phyloP scores from a whole-genome alignment of 2,113 vertebrate genomes.

The Pelmatolapia mariae region DNA sequence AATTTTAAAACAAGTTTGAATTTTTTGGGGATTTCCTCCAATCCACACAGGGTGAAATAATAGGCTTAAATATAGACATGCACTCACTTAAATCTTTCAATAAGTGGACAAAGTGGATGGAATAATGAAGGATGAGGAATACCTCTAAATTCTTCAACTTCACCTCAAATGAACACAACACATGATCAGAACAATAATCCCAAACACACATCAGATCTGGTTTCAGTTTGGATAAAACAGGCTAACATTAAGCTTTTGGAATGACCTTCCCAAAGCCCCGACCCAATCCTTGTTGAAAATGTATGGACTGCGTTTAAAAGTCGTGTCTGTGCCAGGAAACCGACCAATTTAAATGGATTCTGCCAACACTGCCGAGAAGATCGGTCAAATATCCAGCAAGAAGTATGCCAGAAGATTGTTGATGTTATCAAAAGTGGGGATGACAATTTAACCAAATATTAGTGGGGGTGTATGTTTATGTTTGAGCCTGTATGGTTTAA shows the following conservation, averaged over 20 bases:
- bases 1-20: neutral
- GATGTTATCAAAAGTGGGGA: neutral
- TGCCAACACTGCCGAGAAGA: fast-evolving
- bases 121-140: fast-evolving
- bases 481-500: fast-evolving
- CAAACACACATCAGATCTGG: neutral
- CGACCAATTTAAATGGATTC: neutral
- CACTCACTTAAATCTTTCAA: neutral
- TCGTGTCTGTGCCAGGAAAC: neutral
- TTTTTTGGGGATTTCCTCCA: fast-evolving
- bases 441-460: neutral
- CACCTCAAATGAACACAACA: fast-evolving
- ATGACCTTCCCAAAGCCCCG: neutral
- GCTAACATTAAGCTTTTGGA: neutral
- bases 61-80: fast-evolving
- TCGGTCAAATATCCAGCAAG: fast-evolving
- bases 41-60: neutral
- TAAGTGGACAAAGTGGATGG: neutral
- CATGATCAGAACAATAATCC: neutral
- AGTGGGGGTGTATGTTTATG: fast-evolving
- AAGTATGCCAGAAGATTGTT: neutral
- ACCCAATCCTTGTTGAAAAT: fast-evolving
- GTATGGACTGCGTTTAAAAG: neutral
- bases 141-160: neutral
- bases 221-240: neutral